phyloP scores from a whole-genome alignment of 1,140 invertebrate genomes.

The Nixonia krombeini region DNA sequence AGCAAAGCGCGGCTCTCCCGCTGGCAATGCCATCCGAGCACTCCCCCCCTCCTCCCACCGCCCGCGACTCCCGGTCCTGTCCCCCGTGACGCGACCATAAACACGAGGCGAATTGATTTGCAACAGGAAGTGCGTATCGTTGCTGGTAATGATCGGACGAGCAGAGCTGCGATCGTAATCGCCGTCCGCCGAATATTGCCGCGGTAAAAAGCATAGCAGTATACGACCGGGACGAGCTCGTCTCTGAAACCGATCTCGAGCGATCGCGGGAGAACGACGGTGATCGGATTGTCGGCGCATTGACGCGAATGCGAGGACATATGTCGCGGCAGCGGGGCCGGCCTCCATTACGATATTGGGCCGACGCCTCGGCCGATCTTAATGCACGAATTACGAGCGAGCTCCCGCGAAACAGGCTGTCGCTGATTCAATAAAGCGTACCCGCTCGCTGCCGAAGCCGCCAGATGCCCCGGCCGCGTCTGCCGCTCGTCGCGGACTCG shows the following conservation, averaged over 20 bases:
- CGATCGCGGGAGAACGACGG: constrained; percentile 32
- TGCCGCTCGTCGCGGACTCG: too few relatives aligned
- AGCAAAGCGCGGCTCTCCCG: constrained; percentile 52
- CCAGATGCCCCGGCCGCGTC: constrained; percentile 45
- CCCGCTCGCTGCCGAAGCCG: constrained; percentile 22
- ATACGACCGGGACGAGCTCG: constrained; percentile 20
- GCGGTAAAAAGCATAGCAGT: constrained; percentile 35
- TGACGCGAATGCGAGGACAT: constrained; percentile 61
- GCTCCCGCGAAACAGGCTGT: constrained; percentile 40
- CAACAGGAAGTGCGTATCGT: constrained; percentile 68
- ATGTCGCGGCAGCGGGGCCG: constrained; percentile 59
- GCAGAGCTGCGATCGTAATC: constrained; percentile 29
- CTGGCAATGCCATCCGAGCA: constrained; percentile 50
- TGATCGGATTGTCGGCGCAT: too few relatives aligned
- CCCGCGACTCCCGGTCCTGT: constrained; percentile 59
- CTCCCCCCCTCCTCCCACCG: constrained; percentile 43
- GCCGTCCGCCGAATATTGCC: too few relatives aligned
- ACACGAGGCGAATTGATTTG: constrained; percentile 70
- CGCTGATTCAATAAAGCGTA: too few relatives aligned
- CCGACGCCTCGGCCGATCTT: constrained; percentile 53
- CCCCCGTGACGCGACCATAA: constrained; percentile 66
- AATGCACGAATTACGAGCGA: constrained; percentile 47
- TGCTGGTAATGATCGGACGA: constrained; percentile 64
- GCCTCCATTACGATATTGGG: constrained; percentile 67
- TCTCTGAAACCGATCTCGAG: constrained; percentile 27